Evolutionary conservation across 1,140 invertebrate species (phyloP), one percentile per base, ranked within the genome.

Genomic region (silkworm (Bombyx mori)): DNA sequence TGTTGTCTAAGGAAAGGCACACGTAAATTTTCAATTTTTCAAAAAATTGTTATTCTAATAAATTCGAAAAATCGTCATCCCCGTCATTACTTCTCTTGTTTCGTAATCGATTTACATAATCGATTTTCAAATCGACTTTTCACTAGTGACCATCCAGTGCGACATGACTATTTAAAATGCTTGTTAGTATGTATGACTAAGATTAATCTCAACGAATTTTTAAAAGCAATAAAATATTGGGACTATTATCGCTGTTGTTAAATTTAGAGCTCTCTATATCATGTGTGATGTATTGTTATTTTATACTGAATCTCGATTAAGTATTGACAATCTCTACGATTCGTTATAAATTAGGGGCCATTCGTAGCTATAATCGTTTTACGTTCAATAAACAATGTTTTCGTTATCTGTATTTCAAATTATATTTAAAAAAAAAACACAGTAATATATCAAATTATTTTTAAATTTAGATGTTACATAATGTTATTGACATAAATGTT

Each of bases 161-260:
- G 79, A 75, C 75, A 82, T 84, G 77, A 79, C 77, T 69, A 49
- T 54, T 54, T 54, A 26, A 65, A 71, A 57, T 66, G 71, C 77
- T 71, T 75, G 69, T 71, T 73, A 60, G 64, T 62, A 42, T 7
- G 26, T 54, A n/a, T n/a, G n/a, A n/a, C n/a, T n/a, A n/a, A 35
- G 42, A 67, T 62, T 58, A 60, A 63, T 71, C 61, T 78, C 73
- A 79, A 82, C 75, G 78, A 85, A 82, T 81, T 85, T 74, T 65
- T 56, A 53, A 67, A 82, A 85, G 82, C 82, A 85, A 85, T 85
- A 82, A 62, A 75, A 72, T 22, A 52, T 22, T 7, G 22, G n/a
- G 44, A 42, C n/a, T 56, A 56, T 52, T 10, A 73, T 69, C 63
- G 61, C 54, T 64, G 52, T 57, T 57, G 47, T 55, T 44, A 49